phyloP scores from a whole-genome alignment of 2,113 vertebrate species.

The Oceanites oceanicus region DNA sequence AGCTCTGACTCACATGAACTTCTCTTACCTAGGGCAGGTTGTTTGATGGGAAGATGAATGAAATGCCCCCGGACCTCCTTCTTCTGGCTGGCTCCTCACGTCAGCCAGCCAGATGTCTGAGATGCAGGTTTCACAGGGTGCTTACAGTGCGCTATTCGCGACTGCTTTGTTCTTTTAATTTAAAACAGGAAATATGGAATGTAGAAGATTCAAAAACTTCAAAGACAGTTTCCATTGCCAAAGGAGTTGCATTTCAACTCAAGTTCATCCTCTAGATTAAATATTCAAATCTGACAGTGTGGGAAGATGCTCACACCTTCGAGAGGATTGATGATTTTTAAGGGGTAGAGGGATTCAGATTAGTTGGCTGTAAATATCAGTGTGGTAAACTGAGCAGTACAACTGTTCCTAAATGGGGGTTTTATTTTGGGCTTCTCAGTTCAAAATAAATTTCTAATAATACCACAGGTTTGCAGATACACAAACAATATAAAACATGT shows the following conservation, averaged over 20 bases:
- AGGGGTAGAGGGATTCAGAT: not conserved
- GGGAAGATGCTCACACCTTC: conserved; percentile 1
- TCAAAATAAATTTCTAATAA: not conserved
- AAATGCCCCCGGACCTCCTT: not conserved
- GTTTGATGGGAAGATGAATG: not conserved
- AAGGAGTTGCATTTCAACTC: conserved; percentile 11
- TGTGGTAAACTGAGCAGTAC: not conserved
- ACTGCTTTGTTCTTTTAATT: conserved; percentile 21
- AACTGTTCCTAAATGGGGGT: not conserved
- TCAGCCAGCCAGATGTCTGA: not conserved
- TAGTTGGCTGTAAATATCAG: not conserved
- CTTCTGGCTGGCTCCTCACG: not conserved
- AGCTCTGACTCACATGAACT: not conserved
- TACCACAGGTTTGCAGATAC: not conserved
- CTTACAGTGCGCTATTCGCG: not conserved
- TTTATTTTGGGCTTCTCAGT: conserved; percentile 2
- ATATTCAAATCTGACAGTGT: conserved; percentile 27
- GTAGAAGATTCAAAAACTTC: conserved; percentile 24
- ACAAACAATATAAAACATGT: not conserved
- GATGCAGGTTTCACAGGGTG: not conserved
- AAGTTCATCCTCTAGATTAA: conserved; percentile 9
- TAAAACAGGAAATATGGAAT: not conserved
- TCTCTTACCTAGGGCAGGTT: not conserved
- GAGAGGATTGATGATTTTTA: not conserved
- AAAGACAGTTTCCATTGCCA: conserved; percentile 38